Conservation (phyloP, 2,888 invertebrate species). For the Pachycephus smyrnensis region DNA sequence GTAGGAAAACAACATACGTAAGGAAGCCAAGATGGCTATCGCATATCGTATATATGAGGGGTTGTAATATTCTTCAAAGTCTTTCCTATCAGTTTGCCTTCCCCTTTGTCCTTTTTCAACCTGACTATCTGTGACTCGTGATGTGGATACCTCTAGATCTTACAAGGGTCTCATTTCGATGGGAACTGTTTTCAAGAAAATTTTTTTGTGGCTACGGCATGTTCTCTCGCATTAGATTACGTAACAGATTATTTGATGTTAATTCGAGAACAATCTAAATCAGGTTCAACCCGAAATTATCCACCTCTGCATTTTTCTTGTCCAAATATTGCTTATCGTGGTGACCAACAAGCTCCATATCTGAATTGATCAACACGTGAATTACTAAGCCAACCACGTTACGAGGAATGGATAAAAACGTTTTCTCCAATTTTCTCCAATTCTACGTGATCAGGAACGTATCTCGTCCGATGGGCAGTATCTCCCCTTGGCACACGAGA, state of each 20-base stretch:
- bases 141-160: background rate
- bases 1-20: slow-evolving; percentile 23
- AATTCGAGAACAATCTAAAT: background rate
- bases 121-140: background rate
- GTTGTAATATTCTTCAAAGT: slow-evolving; percentile 27
- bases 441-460: background rate
- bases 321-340: background rate
- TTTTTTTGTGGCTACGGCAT: background rate
- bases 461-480: background rate
- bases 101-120: background rate
- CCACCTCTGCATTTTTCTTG: background rate
- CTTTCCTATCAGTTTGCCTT: slow-evolving; percentile 8
- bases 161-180: background rate
- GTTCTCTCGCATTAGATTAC: background rate
- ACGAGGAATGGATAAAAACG: background rate
- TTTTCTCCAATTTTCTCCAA: background rate
- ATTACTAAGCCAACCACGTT: background rate
- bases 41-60: slow-evolving; percentile 28
- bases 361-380: background rate
- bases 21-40: slow-evolving; percentile 36
- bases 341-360: background rate
- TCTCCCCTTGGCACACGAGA: background rate
- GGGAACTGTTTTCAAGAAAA: background rate
- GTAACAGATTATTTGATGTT: too few relatives aligned
- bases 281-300: background rate